These are phyloP conservation scores for Mesitornis unicolor DNA, from an alignment of 2,113 vertebrate genomes.

Conservation along the genomic window DNA sequence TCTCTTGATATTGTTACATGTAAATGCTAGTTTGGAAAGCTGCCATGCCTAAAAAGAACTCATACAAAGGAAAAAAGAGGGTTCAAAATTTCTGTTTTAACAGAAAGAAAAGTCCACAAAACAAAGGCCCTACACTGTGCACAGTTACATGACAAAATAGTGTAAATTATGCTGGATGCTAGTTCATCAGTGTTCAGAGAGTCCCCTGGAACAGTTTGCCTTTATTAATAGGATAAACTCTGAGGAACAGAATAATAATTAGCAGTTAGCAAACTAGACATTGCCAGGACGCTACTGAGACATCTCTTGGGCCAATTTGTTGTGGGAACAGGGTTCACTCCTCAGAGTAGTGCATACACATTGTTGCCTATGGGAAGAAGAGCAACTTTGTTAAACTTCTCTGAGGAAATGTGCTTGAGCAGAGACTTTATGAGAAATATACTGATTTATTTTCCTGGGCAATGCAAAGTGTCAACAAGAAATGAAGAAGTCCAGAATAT, in stretches of 20 bases:
- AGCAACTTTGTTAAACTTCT: neutral
- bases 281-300: neutral
- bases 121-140: rapidly evolving
- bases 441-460: neutral
- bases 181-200: neutral
- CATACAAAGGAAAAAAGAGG: neutral
- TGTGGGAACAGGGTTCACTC: neutral
- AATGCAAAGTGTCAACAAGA: neutral
- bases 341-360: neutral
- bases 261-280: neutral
- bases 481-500: neutral
- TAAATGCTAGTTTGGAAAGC: neutral
- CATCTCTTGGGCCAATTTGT: neutral
- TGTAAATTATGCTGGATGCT: neutral
- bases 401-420: neutral
- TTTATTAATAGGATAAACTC: neutral
- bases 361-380: neutral
- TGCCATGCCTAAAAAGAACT: neutral
- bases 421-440: neutral
- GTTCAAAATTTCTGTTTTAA: neutral
- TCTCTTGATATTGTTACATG: neutral
- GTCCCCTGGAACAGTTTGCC: neutral
- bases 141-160: neutral
- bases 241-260: neutral
- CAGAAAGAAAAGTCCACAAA: neutral